Base-by-base conservation (phyloP, 1,140 invertebrate genomes). In the Drosophila tristis region DNA sequence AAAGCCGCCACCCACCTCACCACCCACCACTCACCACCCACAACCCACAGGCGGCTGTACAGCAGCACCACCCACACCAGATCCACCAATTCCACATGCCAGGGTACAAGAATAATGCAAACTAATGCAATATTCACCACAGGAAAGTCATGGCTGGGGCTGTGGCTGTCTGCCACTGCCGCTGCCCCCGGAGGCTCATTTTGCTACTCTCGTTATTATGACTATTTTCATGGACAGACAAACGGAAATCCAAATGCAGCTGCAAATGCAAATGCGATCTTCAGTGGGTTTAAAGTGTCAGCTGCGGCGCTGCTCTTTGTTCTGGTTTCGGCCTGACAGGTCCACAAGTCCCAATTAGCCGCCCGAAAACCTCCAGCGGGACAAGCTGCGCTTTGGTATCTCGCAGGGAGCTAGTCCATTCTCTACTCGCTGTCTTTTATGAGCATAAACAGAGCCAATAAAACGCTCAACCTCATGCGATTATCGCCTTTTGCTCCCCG, bases 231-330 rank as follows among this genome's bases (percentile, higher is more conserved):
- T 61, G 64, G 61, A 43, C 53, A 20, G 42, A 54, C 45, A 43
- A 35, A 39, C 47, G 50, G 42, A 68, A 51, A 58, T 65, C 45
- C 62, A 59, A 74, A 74, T 74, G 57, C 59, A 45, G 64, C 11
- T 60, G 51, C 64, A 71, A 79, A 79, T 73, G 67, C 76, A 76
- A 76, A 79, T 84, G 76, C 63, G 63, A 78, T 74, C 62, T 74
- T 50, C 72, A 67, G 64, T 59, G 75, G 82, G 63, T 64, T 81
- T 70, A 82, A 76, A 79, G 82, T 81, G 76, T 82, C 74, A 76
- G 61, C 57, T 82, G 81, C 39, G 51, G 58, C 49, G 50, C 47
- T 49, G 72, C 67, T 70, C 64, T 65, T 44, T 62, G 67, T 84
- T 47, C 49, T 60, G 58, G 62, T 66, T 71, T 43, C 57, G 56